A percentile compares a stretch with the other conserved stretches of the same genome.
These are phyloP conservation scores for Chelonus insularis DNA, from an alignment of 1,140 invertebrate species.

Conservation along the genomic window DNA sequence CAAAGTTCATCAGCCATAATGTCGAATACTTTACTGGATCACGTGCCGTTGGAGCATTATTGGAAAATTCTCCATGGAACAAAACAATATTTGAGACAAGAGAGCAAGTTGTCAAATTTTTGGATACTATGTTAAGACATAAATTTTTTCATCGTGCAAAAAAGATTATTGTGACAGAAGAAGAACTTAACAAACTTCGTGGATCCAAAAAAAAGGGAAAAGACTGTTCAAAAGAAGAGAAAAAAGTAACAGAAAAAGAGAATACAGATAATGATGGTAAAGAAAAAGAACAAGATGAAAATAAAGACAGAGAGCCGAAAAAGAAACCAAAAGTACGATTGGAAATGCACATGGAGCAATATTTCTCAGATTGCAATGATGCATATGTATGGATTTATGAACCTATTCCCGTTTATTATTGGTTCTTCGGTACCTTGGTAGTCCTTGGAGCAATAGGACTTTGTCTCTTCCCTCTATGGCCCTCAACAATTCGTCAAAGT, in stretches of 20 bases:
- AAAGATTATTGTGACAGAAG: slow-evolving; percentile 66
- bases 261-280: slow-evolving; percentile 62
- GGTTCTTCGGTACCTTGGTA: slow-evolving; percentile 88
- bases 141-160: slow-evolving; percentile 95
- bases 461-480: slow-evolving; percentile 98
- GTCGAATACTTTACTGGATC: slow-evolving; percentile 96
- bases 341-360: slow-evolving; percentile 95
- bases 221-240: slow-evolving; percentile 60
- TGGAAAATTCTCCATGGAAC: slow-evolving; percentile 88
- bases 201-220: slow-evolving; percentile 72
- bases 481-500: slow-evolving; percentile 86
- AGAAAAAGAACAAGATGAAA: slow-evolving; percentile 44
- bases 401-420: slow-evolving; percentile 95
- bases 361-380: slow-evolving; percentile 90
- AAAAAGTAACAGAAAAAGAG: slow-evolving; percentile 51
- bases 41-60: slow-evolving; percentile 87
- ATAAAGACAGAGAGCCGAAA: slow-evolving; percentile 42
- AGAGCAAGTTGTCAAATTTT: slow-evolving; percentile 77
- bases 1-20: slow-evolving; percentile 89
- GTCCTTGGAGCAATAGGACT: slow-evolving; percentile 93
- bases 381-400: slow-evolving; percentile 99
- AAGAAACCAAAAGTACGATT: slow-evolving; percentile 68
- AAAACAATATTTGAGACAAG: slow-evolving; percentile 81
- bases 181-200: slow-evolving; percentile 59
- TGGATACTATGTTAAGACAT: slow-evolving; percentile 85